Percentiles rank a stretch among this genome's conserved stretches.
These are phyloP conservation scores for Rhinophrynus dorsalis DNA, from an alignment of 2,797 vertebrate species.

Conservation along the genomic window DNA sequence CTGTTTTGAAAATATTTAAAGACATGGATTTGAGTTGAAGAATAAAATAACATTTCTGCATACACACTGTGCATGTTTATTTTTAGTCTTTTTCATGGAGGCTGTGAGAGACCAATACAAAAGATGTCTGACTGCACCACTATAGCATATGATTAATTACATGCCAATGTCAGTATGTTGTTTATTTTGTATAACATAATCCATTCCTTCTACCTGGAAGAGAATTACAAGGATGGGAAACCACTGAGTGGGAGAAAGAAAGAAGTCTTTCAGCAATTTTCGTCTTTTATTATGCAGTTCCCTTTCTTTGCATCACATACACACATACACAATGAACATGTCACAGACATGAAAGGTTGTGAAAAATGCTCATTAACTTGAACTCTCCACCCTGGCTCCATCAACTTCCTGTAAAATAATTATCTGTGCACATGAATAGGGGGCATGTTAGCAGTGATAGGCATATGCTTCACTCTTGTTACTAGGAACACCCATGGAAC, in stretches of 20 bases:
- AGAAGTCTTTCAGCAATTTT: neutral
- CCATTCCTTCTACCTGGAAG: neutral
- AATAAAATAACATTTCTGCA: neutral
- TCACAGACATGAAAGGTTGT: constrained; percentile 7
- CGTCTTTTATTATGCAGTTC: neutral
- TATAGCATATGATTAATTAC: constrained; percentile 22
- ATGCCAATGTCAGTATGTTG: neutral
- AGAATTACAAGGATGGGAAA: neutral
- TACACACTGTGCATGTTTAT: neutral
- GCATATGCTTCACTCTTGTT: too few relatives aligned
- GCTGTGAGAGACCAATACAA: neutral
- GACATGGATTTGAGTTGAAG: neutral
- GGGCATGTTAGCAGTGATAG: neutral
- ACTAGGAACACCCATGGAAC: too few relatives aligned
- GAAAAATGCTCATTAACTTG: constrained; percentile 9
- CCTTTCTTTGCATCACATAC: neutral
- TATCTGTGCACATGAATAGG: neutral
- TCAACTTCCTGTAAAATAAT: neutral
- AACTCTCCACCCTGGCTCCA: neutral
- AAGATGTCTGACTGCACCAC: neutral
- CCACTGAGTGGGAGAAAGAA: neutral
- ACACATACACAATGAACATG: constrained; percentile 2
- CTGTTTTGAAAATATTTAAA: neutral
- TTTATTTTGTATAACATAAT: neutral
- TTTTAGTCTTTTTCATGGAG: neutral